Evolutionary conservation across 2,113 vertebrate genomes (phyloP).

Genomic region (Tyrannus savana): DNA sequence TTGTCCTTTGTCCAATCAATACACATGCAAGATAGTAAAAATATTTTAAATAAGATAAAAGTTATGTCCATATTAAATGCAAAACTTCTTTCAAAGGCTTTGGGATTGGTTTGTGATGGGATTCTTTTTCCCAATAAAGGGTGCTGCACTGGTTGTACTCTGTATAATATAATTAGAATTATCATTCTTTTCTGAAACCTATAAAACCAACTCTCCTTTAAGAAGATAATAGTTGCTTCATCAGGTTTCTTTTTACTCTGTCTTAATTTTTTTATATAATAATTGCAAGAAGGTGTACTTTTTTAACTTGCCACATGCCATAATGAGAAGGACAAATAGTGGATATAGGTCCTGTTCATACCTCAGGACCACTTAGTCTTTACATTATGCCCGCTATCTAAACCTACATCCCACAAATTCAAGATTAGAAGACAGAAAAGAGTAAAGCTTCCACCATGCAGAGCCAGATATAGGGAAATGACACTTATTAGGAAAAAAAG

Average conservation of each 20-base stretch:
- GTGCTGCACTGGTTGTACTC: background rate
- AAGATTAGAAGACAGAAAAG: background rate
- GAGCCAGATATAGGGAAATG: background rate
- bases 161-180: background rate
- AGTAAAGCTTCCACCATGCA: background rate
- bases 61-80: background rate
- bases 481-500: background rate
- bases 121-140: background rate
- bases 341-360: background rate
- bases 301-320: background rate
- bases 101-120: background rate
- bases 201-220: background rate
- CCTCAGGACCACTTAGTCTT: background rate
- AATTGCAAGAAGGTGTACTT: background rate
- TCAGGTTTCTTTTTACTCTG: background rate
- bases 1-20: background rate
- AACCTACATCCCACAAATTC: background rate
- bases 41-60: background rate
- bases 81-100: background rate
- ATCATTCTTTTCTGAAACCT: background rate
- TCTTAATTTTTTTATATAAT: background rate
- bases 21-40: background rate
- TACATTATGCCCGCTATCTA: background rate
- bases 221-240: background rate
- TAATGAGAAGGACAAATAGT: background rate